Conservation (phyloP, 2,888 invertebrate genomes). For the Lagria hirta region DNA sequence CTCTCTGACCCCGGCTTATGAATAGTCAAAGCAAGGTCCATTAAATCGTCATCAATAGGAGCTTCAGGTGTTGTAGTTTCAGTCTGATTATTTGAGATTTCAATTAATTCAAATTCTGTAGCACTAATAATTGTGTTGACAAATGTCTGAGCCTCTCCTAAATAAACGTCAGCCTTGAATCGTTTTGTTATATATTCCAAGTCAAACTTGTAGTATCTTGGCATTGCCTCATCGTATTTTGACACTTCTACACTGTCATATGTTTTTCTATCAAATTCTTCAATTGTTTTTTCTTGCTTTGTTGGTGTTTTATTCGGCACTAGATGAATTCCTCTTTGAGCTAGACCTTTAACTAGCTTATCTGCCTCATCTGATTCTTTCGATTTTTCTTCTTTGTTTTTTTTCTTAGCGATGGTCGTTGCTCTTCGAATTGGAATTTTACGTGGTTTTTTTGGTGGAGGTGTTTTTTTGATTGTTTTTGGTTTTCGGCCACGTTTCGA, state of each 20-base stretch:
- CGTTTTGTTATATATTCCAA: slow-evolving; percentile 12
- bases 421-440: slow-evolving; percentile 1
- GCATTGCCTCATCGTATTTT: slow-evolving; percentile 1
- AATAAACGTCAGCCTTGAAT: slow-evolving; percentile 13
- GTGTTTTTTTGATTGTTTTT: slow-evolving; percentile 2
- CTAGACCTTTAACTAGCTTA: slow-evolving; percentile 43
- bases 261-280: slow-evolving; percentile 7
- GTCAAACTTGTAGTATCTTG: too few relatives aligned
- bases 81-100: too few relatives aligned
- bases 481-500: slow-evolving; percentile 1
- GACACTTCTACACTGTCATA: slow-evolving; percentile 2
- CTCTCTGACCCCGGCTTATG: not conserved
- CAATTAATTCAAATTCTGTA: too few relatives aligned
- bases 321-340: slow-evolving; percentile 49
- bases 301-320: slow-evolving; percentile 42
- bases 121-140: too few relatives aligned
- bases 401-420: not conserved
- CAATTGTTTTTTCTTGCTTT: slow-evolving; percentile 12
- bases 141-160: too few relatives aligned
- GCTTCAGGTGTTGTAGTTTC: too few relatives aligned
- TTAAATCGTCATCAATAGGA: slow-evolving; percentile 11
- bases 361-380: slow-evolving; percentile 41
- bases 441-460: slow-evolving; percentile 2
- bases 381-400: slow-evolving; percentile 1
- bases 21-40: slow-evolving; percentile 12